Conservation (phyloP, 1,140 invertebrate species). For the Aplysia californica region DNA sequence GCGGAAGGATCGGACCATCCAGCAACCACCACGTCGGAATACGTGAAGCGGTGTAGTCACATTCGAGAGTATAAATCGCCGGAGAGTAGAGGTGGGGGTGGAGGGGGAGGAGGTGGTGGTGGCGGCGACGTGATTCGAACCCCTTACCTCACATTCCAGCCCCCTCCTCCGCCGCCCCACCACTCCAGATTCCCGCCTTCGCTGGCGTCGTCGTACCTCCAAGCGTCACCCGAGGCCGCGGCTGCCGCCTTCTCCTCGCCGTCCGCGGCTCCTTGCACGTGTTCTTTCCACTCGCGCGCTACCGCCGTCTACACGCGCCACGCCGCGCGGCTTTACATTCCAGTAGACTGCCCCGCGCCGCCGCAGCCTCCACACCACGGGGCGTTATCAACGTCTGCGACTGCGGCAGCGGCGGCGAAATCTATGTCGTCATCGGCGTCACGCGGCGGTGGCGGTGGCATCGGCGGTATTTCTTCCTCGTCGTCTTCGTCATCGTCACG, state of each 20-base stretch:
- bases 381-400: too few species aligned
- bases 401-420: too few species aligned
- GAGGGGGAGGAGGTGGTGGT: too few species aligned
- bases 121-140: too few species aligned
- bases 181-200: too few species aligned
- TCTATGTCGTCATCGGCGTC: too few species aligned
- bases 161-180: neutral
- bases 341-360: neutral
- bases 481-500: too few species aligned
- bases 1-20: neutral
- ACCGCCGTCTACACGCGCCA: neutral
- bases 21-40: neutral
- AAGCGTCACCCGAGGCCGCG: neutral
- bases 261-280: neutral
- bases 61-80: too few species aligned
- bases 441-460: too few species aligned
- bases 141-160: neutral
- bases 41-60: too few species aligned
- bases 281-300: neutral
- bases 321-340: neutral
- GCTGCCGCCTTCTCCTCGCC: neutral
- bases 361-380: neutral
- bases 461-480: too few species aligned
- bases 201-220: neutral
- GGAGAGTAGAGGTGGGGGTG: too few species aligned